These are phyloP conservation scores for Aythya baeri DNA, from an alignment of 2,113 vertebrate genomes.

Conservation along the genomic window DNA sequence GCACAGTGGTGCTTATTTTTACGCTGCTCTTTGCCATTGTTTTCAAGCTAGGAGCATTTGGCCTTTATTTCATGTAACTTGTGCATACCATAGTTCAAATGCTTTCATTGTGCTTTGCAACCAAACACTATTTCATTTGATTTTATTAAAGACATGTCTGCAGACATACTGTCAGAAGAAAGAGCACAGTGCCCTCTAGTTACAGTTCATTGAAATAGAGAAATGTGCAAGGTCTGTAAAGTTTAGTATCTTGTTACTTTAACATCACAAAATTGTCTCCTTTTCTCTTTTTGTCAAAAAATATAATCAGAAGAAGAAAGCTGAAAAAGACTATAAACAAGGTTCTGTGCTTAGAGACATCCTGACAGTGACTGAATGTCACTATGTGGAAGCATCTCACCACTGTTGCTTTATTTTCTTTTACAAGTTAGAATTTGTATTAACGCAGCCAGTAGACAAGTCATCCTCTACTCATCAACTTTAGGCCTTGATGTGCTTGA, in stretches of 20 bases:
- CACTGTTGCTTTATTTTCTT: constrained; percentile 6
- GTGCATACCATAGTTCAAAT: constrained; percentile 42
- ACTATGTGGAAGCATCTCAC: neutral
- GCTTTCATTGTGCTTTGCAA: constrained; percentile 52
- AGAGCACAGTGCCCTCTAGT: constrained; percentile 70
- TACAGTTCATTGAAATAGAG: neutral
- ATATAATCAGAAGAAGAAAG: neutral
- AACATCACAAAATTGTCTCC: neutral
- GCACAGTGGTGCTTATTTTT: constrained; percentile 50
- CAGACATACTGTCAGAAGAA: constrained; percentile 31
- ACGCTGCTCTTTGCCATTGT: neutral
- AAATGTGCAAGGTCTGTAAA: neutral
- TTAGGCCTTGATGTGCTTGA: constrained; percentile 29
- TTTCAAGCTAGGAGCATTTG: constrained; percentile 48
- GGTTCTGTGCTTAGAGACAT: neutral
- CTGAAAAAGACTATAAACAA: neutral
- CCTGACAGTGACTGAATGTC: constrained; percentile 9
- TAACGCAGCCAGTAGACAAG: neutral
- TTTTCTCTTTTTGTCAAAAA: neutral
- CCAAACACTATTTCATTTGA: neutral
- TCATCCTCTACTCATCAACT: constrained; percentile 8
- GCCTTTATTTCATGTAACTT: constrained; percentile 63
- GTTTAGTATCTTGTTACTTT: neutral
- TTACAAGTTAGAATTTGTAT: constrained; percentile 8
- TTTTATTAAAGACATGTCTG: constrained; percentile 38